Base-by-base conservation (phyloP, 2,888 invertebrate genomes). In the Agonopterix arenella region DNA sequence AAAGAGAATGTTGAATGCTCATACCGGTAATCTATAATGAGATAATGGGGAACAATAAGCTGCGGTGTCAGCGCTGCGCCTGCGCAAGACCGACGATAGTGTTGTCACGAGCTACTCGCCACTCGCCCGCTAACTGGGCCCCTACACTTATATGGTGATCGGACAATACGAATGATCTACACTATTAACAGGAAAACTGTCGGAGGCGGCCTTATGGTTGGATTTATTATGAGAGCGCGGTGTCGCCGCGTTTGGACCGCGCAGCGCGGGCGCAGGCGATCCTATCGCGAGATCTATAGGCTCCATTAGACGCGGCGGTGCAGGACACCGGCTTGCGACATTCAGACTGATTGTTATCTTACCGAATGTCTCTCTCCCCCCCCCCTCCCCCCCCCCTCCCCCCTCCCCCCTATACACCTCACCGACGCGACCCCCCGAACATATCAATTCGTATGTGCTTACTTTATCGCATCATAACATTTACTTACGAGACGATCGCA, bases 201-300 rank as follows among this genome's bases (percentile, higher is more conserved):
- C 57, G 28, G 46, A 47, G 49, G 44, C 44, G 36, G 40, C 46
- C 46, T 44, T 45, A 36, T 36, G n/a, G 36, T 13, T 45, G 42
- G 56, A 57, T 59, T 57, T 59, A 59, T 53, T 53, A 49, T 40
- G 44, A 51, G 51, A 55, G 48, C 45, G 10, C n/a, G 28, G 36
- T 28, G 8, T 8, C 11, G 9, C 13, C 13, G 13, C 37, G 46
- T 4, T 37, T 11, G 13, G 11, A 13, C 11, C 38, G 46, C 11
- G 44, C 13, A 10, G 16, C 7, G n/a, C 16, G 44, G 43, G 10
- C 41, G 44, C 45, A n/a, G 37, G 11, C 44, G 41, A 46, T 37
- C 40, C 44, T 56, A 56, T 56, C 54, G 52, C 51, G 44, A 45
- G 40, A 52, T 56, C 59, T 46, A 55, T 48, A 42, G 55, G 47